Conservation (phyloP, 2,888 invertebrate species). For the Leucania comma region DNA sequence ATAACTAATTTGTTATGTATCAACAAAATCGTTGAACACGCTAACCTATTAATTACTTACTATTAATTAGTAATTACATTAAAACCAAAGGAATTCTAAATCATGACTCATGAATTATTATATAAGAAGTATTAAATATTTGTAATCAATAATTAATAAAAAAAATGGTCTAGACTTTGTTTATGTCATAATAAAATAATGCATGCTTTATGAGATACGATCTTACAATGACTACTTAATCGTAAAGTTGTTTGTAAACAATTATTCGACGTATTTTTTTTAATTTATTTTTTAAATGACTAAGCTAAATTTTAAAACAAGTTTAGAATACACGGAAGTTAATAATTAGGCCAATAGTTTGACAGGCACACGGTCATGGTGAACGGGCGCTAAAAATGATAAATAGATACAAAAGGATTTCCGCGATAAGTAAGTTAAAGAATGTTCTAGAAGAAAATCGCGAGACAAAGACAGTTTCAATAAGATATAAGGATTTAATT, state of each 20-base stretch:
- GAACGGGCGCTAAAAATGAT: background rate
- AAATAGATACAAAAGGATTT: background rate
- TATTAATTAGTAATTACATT: background rate
- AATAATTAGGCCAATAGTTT: slow-evolving; percentile 43
- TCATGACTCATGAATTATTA: slow-evolving; percentile 7
- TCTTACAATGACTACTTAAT: slow-evolving; percentile 12
- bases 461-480: no score
- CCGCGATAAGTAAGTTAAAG: background rate
- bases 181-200: slow-evolving; percentile 5
- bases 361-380: slow-evolving; percentile 9
- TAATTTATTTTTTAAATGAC: slow-evolving; percentile 7
- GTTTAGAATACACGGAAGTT: slow-evolving; percentile 40
- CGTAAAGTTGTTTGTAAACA: slow-evolving; percentile 47
- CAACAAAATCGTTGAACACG: background rate
- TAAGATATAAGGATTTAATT: background rate
- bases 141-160: background rate
- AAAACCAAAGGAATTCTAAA: background rate
- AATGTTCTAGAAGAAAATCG: slow-evolving; percentile 8
- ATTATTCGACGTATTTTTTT: slow-evolving; percentile 8
- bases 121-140: background rate
- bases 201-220: slow-evolving; percentile 1
- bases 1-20: background rate
- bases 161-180: slow-evolving; percentile 36
- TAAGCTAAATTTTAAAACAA: slow-evolving; percentile 27
- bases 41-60: background rate